These are phyloP conservation scores for Bellardia pandia DNA, from an alignment of 2,888 invertebrate genomes.

Conservation along the genomic window DNA sequence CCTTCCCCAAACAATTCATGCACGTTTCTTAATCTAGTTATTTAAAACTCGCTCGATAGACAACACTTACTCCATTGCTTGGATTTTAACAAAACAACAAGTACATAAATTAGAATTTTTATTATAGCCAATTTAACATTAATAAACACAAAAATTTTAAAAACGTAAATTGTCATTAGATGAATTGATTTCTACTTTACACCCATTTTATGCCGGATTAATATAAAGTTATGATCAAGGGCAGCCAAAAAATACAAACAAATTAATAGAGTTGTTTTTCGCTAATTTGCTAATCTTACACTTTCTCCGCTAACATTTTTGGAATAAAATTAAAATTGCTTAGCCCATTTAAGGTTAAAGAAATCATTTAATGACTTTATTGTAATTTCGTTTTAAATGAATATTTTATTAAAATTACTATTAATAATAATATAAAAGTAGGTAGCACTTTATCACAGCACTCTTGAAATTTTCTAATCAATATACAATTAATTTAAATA, in stretches of 20 bases:
- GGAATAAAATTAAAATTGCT: neutral
- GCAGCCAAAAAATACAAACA: neutral
- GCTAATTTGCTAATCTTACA: neutral
- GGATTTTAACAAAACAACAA: neutral
- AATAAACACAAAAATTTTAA: constrained; percentile 13
- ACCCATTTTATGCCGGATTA: neutral
- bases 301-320: constrained; percentile 2
- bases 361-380: neutral
- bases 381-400: neutral
- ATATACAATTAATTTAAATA: constrained; percentile 10
- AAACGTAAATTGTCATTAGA: neutral
- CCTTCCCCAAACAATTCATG: no score
- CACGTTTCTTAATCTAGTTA: neutral
- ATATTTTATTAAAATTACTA: neutral
- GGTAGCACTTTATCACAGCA: constrained; percentile 72
- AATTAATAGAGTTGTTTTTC: neutral
- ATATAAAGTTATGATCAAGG: neutral
- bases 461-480: constrained; percentile 22
- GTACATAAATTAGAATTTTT: neutral
- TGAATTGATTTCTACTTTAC: constrained; percentile 12
- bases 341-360: neutral
- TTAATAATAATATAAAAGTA: constrained; percentile 14
- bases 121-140: constrained; percentile 2
- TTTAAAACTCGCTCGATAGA: neutral
- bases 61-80: neutral